Conservation (phyloP, 2,113 vertebrate genomes). For the Prionailurus bengalensis region DNA sequence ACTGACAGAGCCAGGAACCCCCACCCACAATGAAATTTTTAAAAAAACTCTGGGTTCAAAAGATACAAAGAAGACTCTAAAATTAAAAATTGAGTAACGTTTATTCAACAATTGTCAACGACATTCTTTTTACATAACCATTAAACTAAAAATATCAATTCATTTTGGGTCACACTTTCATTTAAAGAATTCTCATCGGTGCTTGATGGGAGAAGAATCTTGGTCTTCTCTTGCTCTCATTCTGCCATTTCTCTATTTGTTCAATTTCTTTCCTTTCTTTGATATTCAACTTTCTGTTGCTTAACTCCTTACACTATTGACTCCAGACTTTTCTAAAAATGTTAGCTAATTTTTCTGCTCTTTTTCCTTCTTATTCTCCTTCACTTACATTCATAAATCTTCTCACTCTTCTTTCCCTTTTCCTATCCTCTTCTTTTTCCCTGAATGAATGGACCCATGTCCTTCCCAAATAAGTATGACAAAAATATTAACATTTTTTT, state of each 20-base stretch:
- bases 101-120: conserved; percentile 48
- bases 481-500: background rate
- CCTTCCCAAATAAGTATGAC: background rate
- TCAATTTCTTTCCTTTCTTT: conserved; percentile 28
- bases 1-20: no score
- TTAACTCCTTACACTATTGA: background rate
- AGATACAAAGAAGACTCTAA: conserved; percentile 24
- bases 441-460: background rate
- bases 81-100: conserved; percentile 61
- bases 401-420: background rate
- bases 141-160: conserved; percentile 68
- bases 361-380: background rate
- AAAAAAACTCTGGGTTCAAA: conserved; percentile 7
- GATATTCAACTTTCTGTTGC: conserved; percentile 16
- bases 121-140: conserved; percentile 46
- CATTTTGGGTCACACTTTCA: conserved; percentile 71
- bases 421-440: background rate
- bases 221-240: conserved; percentile 50
- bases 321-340: background rate
- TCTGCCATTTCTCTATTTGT: conserved; percentile 64
- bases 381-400: background rate
- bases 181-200: conserved; percentile 64
- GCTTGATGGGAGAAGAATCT: background rate
- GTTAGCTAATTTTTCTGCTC: background rate
- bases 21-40: background rate